These are phyloP conservation scores for Pseudochromis fuscus DNA, from an alignment of 2,797 vertebrate species.

Conservation along the genomic window DNA sequence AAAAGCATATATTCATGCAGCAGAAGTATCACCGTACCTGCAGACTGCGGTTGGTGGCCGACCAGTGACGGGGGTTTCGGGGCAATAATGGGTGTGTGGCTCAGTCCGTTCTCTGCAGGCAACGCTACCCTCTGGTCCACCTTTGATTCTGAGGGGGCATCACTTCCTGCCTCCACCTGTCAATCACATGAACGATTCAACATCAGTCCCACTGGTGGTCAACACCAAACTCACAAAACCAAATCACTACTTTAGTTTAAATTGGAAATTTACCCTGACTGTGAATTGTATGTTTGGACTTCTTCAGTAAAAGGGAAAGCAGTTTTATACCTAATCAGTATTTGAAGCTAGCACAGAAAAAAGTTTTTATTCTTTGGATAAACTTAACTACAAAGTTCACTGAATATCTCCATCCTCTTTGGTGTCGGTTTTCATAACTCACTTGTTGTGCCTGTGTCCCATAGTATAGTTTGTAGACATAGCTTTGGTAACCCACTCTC, in stretches of 20 bases:
- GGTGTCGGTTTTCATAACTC: background rate
- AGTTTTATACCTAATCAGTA: too few relatives aligned
- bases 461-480: constrained; percentile 77
- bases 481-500: constrained; percentile 81
- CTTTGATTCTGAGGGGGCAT: constrained; percentile 88
- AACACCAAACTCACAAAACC: background rate
- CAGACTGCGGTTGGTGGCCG: constrained; percentile 88
- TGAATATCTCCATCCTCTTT: background rate
- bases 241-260: background rate
- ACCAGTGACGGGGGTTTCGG: constrained; percentile 90
- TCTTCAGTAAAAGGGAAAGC: too few relatives aligned
- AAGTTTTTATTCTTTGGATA: too few relatives aligned
- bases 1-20: background rate
- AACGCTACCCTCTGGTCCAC: constrained; percentile 85
- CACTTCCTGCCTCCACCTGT: constrained; percentile 90
- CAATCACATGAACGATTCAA: constrained; percentile 19
- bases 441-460: constrained; percentile 74
- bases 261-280: background rate
- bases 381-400: background rate
- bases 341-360: too few relatives aligned
- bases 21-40: constrained; percentile 82
- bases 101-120: constrained; percentile 95
- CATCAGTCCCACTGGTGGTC: background rate
- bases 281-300: too few relatives aligned
- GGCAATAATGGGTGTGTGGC: constrained; percentile 86